These are phyloP conservation scores for Drosophila neutralis DNA, from an alignment of 2,888 invertebrate species.

Conservation along the genomic window DNA sequence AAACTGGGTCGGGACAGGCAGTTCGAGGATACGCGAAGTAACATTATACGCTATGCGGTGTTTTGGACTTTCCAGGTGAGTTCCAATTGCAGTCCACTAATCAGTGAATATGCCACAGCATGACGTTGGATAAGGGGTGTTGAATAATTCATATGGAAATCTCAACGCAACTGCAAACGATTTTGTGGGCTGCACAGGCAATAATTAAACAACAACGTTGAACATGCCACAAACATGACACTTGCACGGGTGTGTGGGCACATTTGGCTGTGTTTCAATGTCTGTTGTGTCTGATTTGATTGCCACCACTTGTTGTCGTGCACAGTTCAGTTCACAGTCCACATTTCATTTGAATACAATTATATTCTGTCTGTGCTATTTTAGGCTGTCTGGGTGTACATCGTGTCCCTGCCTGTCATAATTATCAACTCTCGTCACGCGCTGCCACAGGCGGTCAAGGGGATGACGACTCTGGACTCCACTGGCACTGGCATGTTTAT, in stretches of 20 bases:
- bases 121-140: slow-evolving; percentile 51
- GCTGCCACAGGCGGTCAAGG: slow-evolving; percentile 90
- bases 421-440: slow-evolving; percentile 94
- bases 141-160: slow-evolving; percentile 60
- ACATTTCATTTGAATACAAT: slow-evolving; percentile 11
- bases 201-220: slow-evolving; percentile 13
- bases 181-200: slow-evolving; percentile 4
- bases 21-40: slow-evolving; percentile 95
- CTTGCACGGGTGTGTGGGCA: slow-evolving; percentile 2
- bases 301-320: slow-evolving; percentile 58
- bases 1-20: slow-evolving; percentile 96
- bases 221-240: slow-evolving; percentile 8
- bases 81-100: slow-evolving; percentile 27
- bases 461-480: slow-evolving; percentile 94
- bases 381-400: slow-evolving; percentile 95
- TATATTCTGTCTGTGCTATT: neutral
- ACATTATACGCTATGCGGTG: slow-evolving; percentile 94
- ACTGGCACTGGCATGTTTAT: slow-evolving; percentile 93
- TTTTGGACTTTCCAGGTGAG: slow-evolving; percentile 96
- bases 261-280: slow-evolving; percentile 21
- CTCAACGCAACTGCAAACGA: slow-evolving; percentile 16
- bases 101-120: slow-evolving; percentile 57
- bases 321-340: slow-evolving; percentile 15
- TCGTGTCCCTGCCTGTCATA: slow-evolving; percentile 96
- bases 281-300: slow-evolving; percentile 53